Base-by-base conservation (phyloP, 2,113 vertebrate genomes). In the Rynchops niger region DNA sequence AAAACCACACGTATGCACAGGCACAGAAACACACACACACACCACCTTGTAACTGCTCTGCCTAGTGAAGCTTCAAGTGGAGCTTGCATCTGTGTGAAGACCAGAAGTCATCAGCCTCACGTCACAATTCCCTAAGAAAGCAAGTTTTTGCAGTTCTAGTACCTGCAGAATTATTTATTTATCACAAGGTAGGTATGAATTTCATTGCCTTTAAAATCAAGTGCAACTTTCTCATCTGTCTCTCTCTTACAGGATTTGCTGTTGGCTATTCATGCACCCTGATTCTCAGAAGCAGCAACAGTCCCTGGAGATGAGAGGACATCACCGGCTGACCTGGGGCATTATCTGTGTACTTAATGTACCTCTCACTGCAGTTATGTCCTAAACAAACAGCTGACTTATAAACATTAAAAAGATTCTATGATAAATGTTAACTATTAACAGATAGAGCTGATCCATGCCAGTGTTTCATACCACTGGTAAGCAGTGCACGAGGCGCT, bases 351-450 rank as follows among this genome's bases (percentile, higher is more conserved):
- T 89, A 66, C 69, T 66, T 80, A 76, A 81, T 21, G 55, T 62
- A 90, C 38, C 59, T 93, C 36, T 93, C 38, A 30, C 36, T 69
- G 49, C 27, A 61, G 45, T 38, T 61, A 67, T 15, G 55, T 23
- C 83, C 29, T 50, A 66, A 80, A 82, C 38, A 73, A 94, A 83
- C 70, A 91, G 22, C 25, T 94, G 50, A 43, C 36, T 92, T 89
- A 93, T 36, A 86, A 92, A 95, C 71, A 77, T 50, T 66, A 14
- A 85, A 61, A 93, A 47, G 18, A 89, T 83, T 66, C 50, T 79
- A 70, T 62, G 53, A 26, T 23, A 87, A 67, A 70, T 88, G 72
- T 95, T 93, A 96, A 93, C 34, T 81, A 89, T 93, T 93, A 92
- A 58, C 23, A 78, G 30, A 65, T 50, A 95, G 77, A 89, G 42